Evolutionary conservation across 2,888 invertebrate genomes (phyloP).

Genomic region (Heterodera filipjevi): DNA sequence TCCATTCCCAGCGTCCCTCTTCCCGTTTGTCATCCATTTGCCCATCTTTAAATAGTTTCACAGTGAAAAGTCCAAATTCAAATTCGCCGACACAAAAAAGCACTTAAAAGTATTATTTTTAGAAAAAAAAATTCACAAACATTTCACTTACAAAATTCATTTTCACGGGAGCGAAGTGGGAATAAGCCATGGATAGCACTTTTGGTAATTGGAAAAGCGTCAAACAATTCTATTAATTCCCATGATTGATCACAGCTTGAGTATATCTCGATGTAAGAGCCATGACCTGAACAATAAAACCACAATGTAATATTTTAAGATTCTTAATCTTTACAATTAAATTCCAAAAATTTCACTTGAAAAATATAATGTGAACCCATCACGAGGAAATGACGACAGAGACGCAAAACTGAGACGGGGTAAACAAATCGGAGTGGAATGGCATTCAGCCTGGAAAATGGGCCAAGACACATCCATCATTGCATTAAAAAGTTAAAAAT

Average conservation of each 20-base stretch:
- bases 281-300: background rate
- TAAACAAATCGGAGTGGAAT: background rate
- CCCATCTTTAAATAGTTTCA: background rate
- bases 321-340: background rate
- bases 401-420: background rate
- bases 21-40: background rate
- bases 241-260: background rate
- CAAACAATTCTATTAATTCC: background rate
- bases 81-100: conserved; percentile 17
- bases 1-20: background rate
- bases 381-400: background rate
- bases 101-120: background rate
- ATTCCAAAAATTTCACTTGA: background rate
- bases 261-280: background rate
- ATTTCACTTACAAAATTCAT: background rate
- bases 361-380: background rate
- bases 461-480: background rate
- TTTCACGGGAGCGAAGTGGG: background rate
- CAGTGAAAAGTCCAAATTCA: conserved; percentile 14
- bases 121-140: conserved; percentile 3
- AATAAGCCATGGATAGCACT: background rate
- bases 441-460: background rate
- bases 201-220: conserved; percentile 1
- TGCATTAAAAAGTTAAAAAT: background rate
- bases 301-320: background rate